Percentiles rank a stretch among this genome's conserved stretches.
These are phyloP conservation scores for Acronicta alni DNA, from an alignment of 2,888 invertebrate species.

Conservation along the genomic window DNA sequence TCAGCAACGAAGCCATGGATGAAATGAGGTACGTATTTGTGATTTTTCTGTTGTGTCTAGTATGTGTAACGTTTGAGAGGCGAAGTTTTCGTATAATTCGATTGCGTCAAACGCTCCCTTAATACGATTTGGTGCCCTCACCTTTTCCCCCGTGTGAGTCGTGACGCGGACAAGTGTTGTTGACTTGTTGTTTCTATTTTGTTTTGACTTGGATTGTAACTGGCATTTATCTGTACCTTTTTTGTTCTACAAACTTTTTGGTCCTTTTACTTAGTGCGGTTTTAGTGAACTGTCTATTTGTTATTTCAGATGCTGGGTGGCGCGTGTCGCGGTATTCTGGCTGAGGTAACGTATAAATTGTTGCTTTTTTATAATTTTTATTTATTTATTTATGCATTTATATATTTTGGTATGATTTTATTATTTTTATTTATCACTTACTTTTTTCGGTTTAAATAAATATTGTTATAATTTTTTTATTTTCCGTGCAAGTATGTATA, in stretches of 20 bases:
- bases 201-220: slow-evolving; percentile 73
- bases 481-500: too few relatives aligned
- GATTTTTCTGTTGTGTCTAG: slow-evolving; percentile 34
- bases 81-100: slow-evolving; percentile 73
- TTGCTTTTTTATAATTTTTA: slow-evolving; percentile 25
- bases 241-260: slow-evolving; percentile 48
- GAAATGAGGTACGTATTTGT: slow-evolving; percentile 71
- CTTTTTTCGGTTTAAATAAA: too few relatives aligned
- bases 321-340: slow-evolving; percentile 11
- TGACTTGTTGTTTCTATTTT: slow-evolving; percentile 84
- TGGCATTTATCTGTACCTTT: slow-evolving; percentile 59
- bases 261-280: slow-evolving; percentile 41
- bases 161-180: slow-evolving; percentile 83
- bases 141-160: slow-evolving; percentile 60
- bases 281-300: slow-evolving; percentile 53
- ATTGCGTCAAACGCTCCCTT: slow-evolving; percentile 76
- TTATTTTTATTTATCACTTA: not conserved
- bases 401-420: not conserved
- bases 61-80: slow-evolving; percentile 39
- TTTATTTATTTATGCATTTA: slow-evolving; percentile 22
- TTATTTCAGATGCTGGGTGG: slow-evolving; percentile 68
- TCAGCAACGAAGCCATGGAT: slow-evolving; percentile 27
- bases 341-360: slow-evolving; percentile 70
- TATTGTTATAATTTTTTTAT: too few relatives aligned
- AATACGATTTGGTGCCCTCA: slow-evolving; percentile 76